Evolutionary conservation across 2,113 vertebrate species (phyloP), one percentile per base, ranked within the genome.

Genomic region (Lichenostomus cassidix): DNA sequence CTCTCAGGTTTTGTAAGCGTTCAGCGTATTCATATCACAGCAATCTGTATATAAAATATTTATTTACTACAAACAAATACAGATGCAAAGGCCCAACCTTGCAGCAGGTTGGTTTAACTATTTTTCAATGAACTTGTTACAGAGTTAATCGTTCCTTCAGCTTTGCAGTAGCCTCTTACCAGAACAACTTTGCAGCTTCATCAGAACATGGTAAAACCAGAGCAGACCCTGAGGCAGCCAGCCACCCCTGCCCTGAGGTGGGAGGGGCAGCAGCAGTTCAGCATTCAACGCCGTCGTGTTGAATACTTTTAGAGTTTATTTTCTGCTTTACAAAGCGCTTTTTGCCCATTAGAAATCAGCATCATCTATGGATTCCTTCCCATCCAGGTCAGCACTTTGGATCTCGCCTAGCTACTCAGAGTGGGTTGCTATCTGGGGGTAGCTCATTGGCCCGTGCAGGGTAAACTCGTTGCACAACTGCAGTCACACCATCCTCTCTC

Each of bases 351-450:
- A 68, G 73, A 42, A 59, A 92, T 97, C 92, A 64, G 68, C n/a
- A 19, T 67, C 5, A 90, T 93, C 88, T 95, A 33, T 93, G 92
- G 90, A 33, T 88, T 68, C 60, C 52, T 92, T 96, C 95, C 94
- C 92, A 68, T 53, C 64, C 88, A 74, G 82, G 49, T 95, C 95
- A 96, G 96, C 96, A 94, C 62, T 93, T 95, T 88, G 63, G 15
- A 62, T 76, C 94, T 79, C 82, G 93, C 91, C 93, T 94, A 83
- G 93, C 95, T 83, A n/a, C 92, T 80, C 17, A 9, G 12, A 74
- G 39, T 46, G 29, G 84, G 87, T 83, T 87, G 33, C 78, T 69
- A 9, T 44, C 90, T 87, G 67, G 31, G 60, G 78, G 74, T 19
- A 58, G 74, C 75, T 87, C 55, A 39, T 62, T 80, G 91, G 95